Evolutionary conservation across 30 jellyfish, hydroid and myxozoan genomes (phyloP).

Genomic region (Aurelia sp.): DNA sequence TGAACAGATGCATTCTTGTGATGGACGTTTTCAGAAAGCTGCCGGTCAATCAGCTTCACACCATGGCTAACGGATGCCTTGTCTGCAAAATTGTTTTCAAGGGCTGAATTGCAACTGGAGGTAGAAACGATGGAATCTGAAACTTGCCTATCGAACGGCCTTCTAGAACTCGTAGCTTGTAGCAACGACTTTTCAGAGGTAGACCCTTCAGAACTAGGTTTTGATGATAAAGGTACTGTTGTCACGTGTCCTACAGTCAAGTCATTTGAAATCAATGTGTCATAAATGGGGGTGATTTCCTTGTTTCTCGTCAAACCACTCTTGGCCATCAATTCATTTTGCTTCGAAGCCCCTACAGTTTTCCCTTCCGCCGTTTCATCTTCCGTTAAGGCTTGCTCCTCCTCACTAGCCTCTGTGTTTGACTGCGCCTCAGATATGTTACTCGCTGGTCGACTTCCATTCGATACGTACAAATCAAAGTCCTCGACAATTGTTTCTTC

Average conservation of each 20-base stretch:
- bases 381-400: neutral
- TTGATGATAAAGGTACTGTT: too few relatives aligned
- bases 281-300: too few relatives aligned
- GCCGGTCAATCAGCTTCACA: slow-evolving; percentile 14
- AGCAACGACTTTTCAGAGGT: too few relatives aligned
- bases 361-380: neutral
- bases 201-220: too few relatives aligned
- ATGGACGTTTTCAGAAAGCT: slow-evolving; percentile 40
- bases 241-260: too few relatives aligned
- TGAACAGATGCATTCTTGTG: neutral
- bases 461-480: slow-evolving; percentile 45
- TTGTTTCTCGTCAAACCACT: too few relatives aligned
- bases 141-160: neutral
- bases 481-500: slow-evolving; percentile 46
- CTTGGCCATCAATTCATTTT: too few relatives aligned
- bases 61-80: neutral
- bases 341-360: neutral
- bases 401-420: neutral
- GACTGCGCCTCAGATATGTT: slow-evolving; percentile 37
- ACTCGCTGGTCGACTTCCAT: slow-evolving; percentile 57
- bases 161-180: too few relatives aligned
- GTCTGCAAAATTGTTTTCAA: neutral
- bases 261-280: too few relatives aligned
- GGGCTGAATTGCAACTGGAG: neutral
- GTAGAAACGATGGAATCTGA: slow-evolving; percentile 8